phyloP scores from a whole-genome alignment of 2,113 vertebrate species.

The Petrocephalus microphthalmus region DNA sequence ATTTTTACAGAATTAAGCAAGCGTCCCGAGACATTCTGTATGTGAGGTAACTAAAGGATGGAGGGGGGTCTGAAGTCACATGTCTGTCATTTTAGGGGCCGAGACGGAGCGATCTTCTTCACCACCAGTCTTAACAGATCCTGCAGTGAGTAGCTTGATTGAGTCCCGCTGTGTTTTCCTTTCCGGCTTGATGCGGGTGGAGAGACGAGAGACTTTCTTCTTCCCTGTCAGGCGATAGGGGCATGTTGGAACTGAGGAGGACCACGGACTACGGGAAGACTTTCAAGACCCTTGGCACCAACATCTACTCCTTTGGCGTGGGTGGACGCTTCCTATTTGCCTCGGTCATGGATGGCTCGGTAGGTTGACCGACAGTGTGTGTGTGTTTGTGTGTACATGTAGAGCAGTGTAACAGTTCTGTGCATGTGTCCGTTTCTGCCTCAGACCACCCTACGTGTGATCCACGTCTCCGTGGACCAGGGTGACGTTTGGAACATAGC shows the following conservation, averaged over 20 bases:
- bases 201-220: background rate
- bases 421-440: conserved; percentile 12
- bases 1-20: background rate
- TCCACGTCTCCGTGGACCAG: conserved; percentile 78
- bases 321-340: conserved; percentile 85
- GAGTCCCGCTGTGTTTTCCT: background rate
- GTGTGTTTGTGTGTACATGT: background rate
- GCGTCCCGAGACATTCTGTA: background rate
- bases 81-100: conserved; percentile 61
- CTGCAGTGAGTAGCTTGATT: conserved; percentile 72
- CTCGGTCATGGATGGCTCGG: conserved; percentile 84
- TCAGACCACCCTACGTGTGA: conserved; percentile 71
- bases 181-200: background rate
- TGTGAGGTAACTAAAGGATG: background rate
- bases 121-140: conserved; percentile 71
- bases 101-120: conserved; percentile 67
- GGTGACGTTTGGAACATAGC: conserved; percentile 87
- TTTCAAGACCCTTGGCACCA: conserved; percentile 70
- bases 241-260: conserved; percentile 70
- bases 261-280: conserved; percentile 70
- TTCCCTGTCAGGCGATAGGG: conserved; percentile 63
- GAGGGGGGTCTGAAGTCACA: background rate
- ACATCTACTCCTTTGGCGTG: conserved; percentile 82
- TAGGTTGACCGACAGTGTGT: conserved; percentile 36
- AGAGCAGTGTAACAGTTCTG: background rate